These are phyloP conservation scores for Lordiphosa clarofinis DNA, from an alignment of 1,140 invertebrate species.

Conservation along the genomic window DNA sequence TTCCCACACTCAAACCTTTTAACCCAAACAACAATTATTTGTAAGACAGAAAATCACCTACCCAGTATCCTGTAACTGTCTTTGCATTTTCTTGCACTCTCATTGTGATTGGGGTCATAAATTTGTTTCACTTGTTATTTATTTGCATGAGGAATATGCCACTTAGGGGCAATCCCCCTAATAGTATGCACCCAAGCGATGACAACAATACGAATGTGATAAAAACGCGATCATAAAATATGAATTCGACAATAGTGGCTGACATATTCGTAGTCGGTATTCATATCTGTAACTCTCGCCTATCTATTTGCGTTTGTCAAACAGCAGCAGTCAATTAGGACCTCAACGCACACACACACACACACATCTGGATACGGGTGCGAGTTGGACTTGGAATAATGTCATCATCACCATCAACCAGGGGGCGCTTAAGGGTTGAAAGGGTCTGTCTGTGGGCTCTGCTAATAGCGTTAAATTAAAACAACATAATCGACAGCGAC, in stretches of 20 bases:
- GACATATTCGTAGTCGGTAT: constrained; percentile 9
- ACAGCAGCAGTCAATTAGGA: constrained; percentile 73
- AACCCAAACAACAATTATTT: too few relatives aligned
- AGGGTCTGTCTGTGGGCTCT: constrained; percentile 23
- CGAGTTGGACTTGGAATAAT: constrained; percentile 19
- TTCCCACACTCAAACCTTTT: too few relatives aligned
- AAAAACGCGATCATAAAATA: constrained; percentile 42
- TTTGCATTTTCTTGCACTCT: neutral
- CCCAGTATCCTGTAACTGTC: constrained; percentile 4
- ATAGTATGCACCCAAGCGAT: constrained; percentile 21
- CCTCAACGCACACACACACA: constrained; percentile 25
- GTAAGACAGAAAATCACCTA: too few relatives aligned
- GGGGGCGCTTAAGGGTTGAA: constrained; percentile 31
- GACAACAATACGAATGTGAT: constrained; percentile 13
- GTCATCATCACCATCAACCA: constrained; percentile 20
- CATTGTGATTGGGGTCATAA: constrained; percentile 37
- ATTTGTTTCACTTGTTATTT: constrained; percentile 62
- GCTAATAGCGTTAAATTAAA: constrained; percentile 79
- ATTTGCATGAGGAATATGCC: constrained; percentile 55
- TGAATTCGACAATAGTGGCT: constrained; percentile 39
- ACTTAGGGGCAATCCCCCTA: constrained; percentile 38
- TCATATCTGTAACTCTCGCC: constrained; percentile 26
- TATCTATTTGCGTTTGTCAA: constrained; percentile 70
- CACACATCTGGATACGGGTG: constrained; percentile 17
- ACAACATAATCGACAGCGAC: constrained; percentile 72